Evolutionary conservation across 2,797 vertebrate species (phyloP).

Genomic region (Lagothrix lagotricha): DNA sequence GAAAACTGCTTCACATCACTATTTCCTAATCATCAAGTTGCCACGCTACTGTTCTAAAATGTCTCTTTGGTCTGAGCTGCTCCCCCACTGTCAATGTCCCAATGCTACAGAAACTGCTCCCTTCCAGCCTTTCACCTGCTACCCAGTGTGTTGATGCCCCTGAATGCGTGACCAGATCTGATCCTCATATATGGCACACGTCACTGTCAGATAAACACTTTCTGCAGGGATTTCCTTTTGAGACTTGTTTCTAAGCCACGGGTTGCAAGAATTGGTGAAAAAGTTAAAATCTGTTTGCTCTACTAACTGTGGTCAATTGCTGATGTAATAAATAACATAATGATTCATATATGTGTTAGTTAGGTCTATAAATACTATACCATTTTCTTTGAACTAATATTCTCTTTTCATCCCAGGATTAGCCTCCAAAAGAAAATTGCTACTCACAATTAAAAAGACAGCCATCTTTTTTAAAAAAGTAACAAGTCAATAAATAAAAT

Average conservation of each 20-base stretch:
- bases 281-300: not conserved
- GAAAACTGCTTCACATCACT: not conserved
- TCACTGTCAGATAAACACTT: not conserved
- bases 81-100: rapidly evolving
- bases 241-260: not conserved
- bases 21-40: not conserved
- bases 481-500: not conserved
- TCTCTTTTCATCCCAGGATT: not conserved
- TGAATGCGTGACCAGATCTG: not conserved
- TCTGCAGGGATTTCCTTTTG: not conserved
- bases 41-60: not conserved
- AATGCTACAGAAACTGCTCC: not conserved
- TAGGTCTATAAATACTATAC: not conserved
- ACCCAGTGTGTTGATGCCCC: too few relatives aligned
- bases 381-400: not conserved
- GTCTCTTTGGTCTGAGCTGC: not conserved
- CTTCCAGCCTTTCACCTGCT: not conserved
- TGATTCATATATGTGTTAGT: not conserved
- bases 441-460: not conserved
- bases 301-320: not conserved
- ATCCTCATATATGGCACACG: not conserved
- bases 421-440: slow-evolving; percentile 2
- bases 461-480: not conserved
- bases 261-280: not conserved
- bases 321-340: not conserved